Evolutionary conservation across 2,797 vertebrate species (phyloP).

Genomic region (Crocidura indochinensis): DNA sequence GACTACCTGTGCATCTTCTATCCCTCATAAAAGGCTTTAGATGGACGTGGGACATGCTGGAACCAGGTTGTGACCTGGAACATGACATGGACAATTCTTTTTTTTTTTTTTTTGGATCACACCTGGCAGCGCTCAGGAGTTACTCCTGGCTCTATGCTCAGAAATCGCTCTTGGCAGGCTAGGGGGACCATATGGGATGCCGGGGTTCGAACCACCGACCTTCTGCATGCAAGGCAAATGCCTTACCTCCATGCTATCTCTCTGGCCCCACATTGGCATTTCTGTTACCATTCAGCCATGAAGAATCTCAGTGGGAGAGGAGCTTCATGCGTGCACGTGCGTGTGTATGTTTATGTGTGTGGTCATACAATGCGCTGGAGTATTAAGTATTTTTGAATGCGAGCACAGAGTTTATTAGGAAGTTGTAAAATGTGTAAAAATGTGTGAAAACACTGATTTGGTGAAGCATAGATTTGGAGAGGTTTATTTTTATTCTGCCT

Average conservation of each 20-base stretch:
- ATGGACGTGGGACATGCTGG: too few relatives aligned
- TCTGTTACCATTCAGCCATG: not conserved
- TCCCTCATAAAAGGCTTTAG: not conserved
- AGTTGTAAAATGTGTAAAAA: conserved; percentile 4
- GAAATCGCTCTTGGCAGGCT: too few relatives aligned
- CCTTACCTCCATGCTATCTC: too few relatives aligned
- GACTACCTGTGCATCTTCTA: accelerated
- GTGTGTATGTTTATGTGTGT: not conserved
- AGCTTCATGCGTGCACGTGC: not conserved
- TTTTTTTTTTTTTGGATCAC: too few relatives aligned
- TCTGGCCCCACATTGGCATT: not conserved
- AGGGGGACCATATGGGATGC: too few relatives aligned
- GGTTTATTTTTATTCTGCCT: not conserved
- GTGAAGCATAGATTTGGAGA: conserved; percentile 15
- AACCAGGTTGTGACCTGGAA: not conserved
- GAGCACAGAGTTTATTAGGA: not conserved
- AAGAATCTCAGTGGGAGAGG: too few relatives aligned
- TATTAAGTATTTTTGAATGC: conserved; percentile 16
- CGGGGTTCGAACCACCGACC: too few relatives aligned
- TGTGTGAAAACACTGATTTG: conserved; percentile 45
- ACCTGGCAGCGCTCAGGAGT: too few relatives aligned
- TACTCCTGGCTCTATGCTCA: too few relatives aligned
- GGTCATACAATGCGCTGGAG: not conserved
- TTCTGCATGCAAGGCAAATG: too few relatives aligned
- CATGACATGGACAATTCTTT: too few relatives aligned